Base-by-base conservation (phyloP, 2,113 vertebrate genomes). In the Echinops telfairi region DNA sequence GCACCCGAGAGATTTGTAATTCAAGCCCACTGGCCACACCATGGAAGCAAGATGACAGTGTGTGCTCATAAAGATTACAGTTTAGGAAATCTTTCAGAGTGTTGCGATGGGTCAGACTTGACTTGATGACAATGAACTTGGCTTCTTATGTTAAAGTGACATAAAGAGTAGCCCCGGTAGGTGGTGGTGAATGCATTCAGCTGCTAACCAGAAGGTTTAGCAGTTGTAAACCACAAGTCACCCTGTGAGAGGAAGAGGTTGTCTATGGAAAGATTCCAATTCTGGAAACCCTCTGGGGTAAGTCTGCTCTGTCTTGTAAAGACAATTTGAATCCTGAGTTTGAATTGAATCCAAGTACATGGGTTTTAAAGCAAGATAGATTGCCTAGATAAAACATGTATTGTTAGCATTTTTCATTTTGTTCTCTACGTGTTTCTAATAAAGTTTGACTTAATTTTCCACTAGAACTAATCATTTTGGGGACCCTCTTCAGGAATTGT, bases 381-480 rank as follows among this genome's bases (percentile, higher is more conserved):
- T 62, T 66, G 8, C 16, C 38, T 43, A 60, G 25, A 4, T n/a
- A 47, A 93, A 76, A 29, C 5, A 78, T 53, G 64, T 66, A 78
- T 19, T 14, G 75, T 78, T 10, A 31, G 23, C 1, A 31, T 4
- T 33, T 84, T 86, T 58, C 33, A 79, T 25, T 64, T 10, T 12
- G 3, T 81, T n/a, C 23, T 66, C 66, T 76, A 64, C 38, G 36
- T 81, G 78, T 12, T n/a, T 90, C 8, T 27, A 71, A 66, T 53
- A 27, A 75, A 86, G 71, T 90, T 91, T 17, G 10, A 83, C 36
- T 64, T 73, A 81, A 29, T 38, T 87, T 90, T 6, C 22, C 60
- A 47, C 78, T 77, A 84, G 40, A 93, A 87, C 3, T 73, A 57
- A 90, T 25, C 20, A 60, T 80, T 64, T 71, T 14, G 3, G 1